A percentile compares a stretch with the other conserved stretches of the same genome.
phyloP scores from a whole-genome alignment of 2,797 vertebrate species.

The Parambassis ranga region DNA sequence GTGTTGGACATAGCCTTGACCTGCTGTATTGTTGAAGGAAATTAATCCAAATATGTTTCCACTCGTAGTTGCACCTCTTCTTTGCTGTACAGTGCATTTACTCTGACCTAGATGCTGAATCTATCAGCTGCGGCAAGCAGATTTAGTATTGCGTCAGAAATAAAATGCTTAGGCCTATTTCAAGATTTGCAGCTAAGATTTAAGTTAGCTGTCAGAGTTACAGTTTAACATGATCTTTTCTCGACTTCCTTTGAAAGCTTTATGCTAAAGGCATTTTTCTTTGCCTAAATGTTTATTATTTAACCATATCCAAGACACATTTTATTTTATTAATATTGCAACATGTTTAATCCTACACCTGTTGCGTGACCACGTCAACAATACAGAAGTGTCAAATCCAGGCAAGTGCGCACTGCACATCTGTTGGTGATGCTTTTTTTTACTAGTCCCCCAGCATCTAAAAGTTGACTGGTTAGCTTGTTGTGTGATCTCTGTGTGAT shows the following conservation, averaged over 20 bases:
- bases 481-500: conserved; percentile 15
- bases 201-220: conserved; percentile 22
- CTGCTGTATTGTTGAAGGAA: neutral
- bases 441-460: conserved; percentile 21
- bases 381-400: conserved; percentile 47
- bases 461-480: conserved; percentile 39
- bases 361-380: conserved; percentile 47
- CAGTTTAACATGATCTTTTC: neutral
- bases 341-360: conserved; percentile 8
- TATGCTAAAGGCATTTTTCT: neutral
- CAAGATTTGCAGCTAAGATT: conserved; percentile 26
- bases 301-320: neutral
- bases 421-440: conserved; percentile 40
- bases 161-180: conserved; percentile 53
- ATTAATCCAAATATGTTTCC: neutral
- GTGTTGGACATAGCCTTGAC: neutral
- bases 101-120: conserved; percentile 69
- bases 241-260: neutral
- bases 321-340: conserved; percentile 9
- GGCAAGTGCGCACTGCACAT: conserved; percentile 52
- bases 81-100: conserved; percentile 35
- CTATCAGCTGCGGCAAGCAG: conserved; percentile 65
- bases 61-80: neutral
- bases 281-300: neutral
- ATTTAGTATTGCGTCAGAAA: conserved; percentile 64